These are phyloP conservation scores for Cettia cetti DNA, from an alignment of 2,113 vertebrate genomes.

Conservation along the genomic window DNA sequence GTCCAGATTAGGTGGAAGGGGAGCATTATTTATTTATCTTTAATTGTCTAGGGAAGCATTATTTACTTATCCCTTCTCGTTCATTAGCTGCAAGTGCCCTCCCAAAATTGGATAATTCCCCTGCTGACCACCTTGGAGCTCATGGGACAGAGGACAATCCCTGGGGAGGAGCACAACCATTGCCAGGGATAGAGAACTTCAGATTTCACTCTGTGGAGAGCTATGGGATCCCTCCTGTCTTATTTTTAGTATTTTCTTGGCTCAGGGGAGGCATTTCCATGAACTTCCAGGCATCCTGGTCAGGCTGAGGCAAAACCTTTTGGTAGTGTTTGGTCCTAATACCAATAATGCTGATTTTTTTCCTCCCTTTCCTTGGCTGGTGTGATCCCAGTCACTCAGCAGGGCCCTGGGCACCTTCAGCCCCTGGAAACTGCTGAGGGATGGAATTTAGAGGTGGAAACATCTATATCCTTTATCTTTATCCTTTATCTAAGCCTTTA, in stretches of 20 bases:
- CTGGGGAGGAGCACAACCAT: background rate
- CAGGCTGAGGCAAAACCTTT: background rate
- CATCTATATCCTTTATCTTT: too few species aligned
- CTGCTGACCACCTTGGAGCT: background rate
- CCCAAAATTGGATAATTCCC: background rate
- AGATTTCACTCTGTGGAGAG: background rate
- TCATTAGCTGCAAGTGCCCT: background rate
- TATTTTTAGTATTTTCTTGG: background rate
- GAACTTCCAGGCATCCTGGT: background rate
- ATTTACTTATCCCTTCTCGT: background rate
- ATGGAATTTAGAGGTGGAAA: background rate
- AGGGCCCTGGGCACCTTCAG: background rate
- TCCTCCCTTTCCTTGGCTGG: background rate
- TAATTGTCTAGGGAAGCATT: background rate
- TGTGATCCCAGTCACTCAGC: background rate
- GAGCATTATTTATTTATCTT: background rate
- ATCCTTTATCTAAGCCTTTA: too few species aligned
- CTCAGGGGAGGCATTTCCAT: background rate
- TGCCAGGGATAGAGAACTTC: background rate
- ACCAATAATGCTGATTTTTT: background rate
- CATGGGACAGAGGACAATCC: background rate
- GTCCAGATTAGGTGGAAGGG: background rate
- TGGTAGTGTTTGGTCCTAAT: background rate
- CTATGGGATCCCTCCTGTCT: background rate
- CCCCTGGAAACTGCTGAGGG: background rate